These are phyloP conservation scores for Todiramphus saurophagus DNA, from an alignment of 2,113 vertebrate genomes.

Conservation along the genomic window DNA sequence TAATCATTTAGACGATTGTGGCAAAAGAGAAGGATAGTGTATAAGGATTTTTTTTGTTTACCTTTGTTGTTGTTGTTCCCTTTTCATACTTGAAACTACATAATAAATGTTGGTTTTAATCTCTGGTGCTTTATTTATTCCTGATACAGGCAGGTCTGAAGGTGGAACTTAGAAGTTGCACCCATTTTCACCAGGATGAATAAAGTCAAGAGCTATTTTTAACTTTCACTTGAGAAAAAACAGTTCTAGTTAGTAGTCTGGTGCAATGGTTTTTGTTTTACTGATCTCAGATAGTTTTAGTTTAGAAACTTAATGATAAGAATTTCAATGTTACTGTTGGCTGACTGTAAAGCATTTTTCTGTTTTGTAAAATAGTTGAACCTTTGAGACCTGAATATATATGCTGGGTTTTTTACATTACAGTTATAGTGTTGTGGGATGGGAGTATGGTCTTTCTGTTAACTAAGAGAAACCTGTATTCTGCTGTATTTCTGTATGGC, in stretches of 20 bases:
- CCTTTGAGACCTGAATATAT: not conserved
- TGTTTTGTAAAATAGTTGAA: not conserved
- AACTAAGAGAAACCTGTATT: not conserved
- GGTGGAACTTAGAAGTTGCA: not conserved
- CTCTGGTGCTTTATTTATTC: not conserved
- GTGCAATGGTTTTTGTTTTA: not conserved
- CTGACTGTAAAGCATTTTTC: not conserved
- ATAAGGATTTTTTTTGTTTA: not conserved
- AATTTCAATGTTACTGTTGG: not conserved
- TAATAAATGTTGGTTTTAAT: not conserved
- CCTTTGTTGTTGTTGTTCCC: not conserved
- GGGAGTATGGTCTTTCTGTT: not conserved
- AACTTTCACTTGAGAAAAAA: not conserved
- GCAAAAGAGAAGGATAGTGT: not conserved
- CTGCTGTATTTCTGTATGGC: not conserved
- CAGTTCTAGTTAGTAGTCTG: not conserved
- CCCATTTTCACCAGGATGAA: not conserved
- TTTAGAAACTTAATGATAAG: not conserved
- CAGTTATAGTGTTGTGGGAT: not conserved
- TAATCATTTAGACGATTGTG: not conserved
- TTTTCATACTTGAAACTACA: not conserved
- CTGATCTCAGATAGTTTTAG: not conserved
- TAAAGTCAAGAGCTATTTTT: not conserved
- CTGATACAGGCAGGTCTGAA: not conserved
- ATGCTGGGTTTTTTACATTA: not conserved